These are phyloP conservation scores for Rhinolophus ferrumequinum DNA, from an alignment of 2,113 vertebrate genomes.

Conservation along the genomic window DNA sequence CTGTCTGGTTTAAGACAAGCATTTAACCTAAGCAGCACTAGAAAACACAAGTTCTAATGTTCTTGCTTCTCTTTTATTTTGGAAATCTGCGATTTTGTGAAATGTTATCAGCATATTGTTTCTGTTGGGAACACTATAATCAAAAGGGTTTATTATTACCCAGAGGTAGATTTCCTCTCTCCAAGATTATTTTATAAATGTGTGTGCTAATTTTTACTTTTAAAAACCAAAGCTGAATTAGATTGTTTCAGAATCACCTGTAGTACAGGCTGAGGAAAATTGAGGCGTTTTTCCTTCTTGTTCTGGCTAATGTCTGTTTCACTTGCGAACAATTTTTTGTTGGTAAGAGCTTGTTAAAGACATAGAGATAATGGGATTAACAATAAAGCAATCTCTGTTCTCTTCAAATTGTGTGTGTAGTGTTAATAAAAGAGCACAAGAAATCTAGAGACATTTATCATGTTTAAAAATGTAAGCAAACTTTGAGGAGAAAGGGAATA, in stretches of 20 bases:
- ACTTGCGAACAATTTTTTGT: slow-evolving; percentile 38
- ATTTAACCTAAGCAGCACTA: slow-evolving; percentile 63
- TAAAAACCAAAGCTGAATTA: slow-evolving; percentile 56
- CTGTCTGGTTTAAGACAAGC: slow-evolving; percentile 50
- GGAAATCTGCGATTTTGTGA: slow-evolving; percentile 63
- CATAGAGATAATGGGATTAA: slow-evolving; percentile 42
- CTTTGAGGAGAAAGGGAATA: slow-evolving; percentile 55
- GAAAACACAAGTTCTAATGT: slow-evolving; percentile 55
- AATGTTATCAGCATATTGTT: slow-evolving; percentile 65
- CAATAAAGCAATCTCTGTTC: slow-evolving; percentile 61
- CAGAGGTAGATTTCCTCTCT: slow-evolving; percentile 45
- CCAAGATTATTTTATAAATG: slow-evolving; percentile 59
- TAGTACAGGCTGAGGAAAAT: slow-evolving; percentile 51
- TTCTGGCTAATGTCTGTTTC: slow-evolving; percentile 61
- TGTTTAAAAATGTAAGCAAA: slow-evolving; percentile 53
- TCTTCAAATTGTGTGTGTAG: slow-evolving; percentile 60
- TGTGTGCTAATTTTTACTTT: slow-evolving; percentile 56
- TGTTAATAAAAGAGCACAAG: slow-evolving; percentile 51
- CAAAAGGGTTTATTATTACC: slow-evolving; percentile 53
- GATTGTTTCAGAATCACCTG: slow-evolving; percentile 54
- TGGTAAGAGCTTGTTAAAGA: slow-evolving; percentile 63
- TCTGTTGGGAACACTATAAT: slow-evolving; percentile 58
- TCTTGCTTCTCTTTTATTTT: slow-evolving; percentile 68
- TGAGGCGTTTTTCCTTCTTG: slow-evolving; percentile 48
- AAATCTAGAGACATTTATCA: slow-evolving; percentile 42